These are phyloP conservation scores for Atractosteus spatula DNA, from an alignment of 2,113 vertebrate genomes.

Conservation along the genomic window DNA sequence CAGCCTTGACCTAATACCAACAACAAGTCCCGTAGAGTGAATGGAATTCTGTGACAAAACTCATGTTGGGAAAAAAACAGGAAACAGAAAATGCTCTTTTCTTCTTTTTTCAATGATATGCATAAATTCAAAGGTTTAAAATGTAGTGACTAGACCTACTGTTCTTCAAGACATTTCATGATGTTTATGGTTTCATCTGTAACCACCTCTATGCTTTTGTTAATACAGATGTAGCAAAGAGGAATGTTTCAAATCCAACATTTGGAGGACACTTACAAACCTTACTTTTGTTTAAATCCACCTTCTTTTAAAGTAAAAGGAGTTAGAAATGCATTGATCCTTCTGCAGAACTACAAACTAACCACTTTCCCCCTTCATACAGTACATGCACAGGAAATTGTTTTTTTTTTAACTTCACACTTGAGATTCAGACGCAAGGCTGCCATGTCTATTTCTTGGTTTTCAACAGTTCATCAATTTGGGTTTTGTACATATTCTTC, in stretches of 20 bases:
- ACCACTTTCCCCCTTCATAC: not conserved
- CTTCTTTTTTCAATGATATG: too few relatives aligned
- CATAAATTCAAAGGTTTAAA: not conserved
- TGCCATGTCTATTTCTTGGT: slow-evolving; percentile 62
- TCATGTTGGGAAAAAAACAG: too few relatives aligned
- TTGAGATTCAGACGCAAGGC: not conserved
- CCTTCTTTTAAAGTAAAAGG: not conserved
- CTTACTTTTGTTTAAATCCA: not conserved
- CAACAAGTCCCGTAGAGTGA: too few relatives aligned
- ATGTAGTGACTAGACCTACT: not conserved
- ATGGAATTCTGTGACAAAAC: too few relatives aligned
- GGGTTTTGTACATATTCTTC: slow-evolving; percentile 97
- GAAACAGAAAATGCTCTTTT: too few relatives aligned
- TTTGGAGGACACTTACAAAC: not conserved
- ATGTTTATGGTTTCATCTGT: not conserved
- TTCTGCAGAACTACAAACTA: slow-evolving; percentile 4
- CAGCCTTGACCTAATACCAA: too few relatives aligned
- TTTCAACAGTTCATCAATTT: slow-evolving; percentile 92
- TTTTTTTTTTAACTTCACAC: not conserved
- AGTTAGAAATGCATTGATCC: slow-evolving; percentile 13
- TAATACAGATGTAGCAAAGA: too few relatives aligned
- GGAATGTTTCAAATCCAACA: too few relatives aligned
- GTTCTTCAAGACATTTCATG: not conserved
- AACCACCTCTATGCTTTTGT: not conserved
- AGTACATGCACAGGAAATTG: slow-evolving; percentile 32